Percentiles rank a stretch among this genome's conserved stretches.
phyloP scores from a whole-genome alignment of 2,113 vertebrate genomes.

The Lophura nycthemera region DNA sequence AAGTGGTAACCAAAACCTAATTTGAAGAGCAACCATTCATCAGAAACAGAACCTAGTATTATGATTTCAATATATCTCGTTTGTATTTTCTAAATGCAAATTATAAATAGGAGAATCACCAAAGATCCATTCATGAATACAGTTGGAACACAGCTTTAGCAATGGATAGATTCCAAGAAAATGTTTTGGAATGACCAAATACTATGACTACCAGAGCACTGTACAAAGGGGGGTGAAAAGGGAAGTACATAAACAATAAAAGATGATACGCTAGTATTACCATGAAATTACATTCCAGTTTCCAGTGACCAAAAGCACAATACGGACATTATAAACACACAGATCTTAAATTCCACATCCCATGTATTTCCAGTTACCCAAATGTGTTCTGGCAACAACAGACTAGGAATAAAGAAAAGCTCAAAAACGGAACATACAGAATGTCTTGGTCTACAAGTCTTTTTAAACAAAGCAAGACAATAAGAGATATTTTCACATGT shows the following conservation, averaged over 20 bases:
- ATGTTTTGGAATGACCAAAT: neutral
- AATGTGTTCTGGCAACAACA: neutral
- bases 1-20: neutral
- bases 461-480: neutral
- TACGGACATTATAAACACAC: neutral
- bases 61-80: neutral
- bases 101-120: neutral
- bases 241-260: neutral
- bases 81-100: neutral
- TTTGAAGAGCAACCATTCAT: neutral
- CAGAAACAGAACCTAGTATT: neutral
- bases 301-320: neutral
- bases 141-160: neutral
- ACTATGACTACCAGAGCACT: neutral
- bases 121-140: neutral
- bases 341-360: neutral
- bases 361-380: neutral
- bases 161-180: conserved; percentile 16
- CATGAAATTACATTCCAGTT: neutral
- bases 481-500: neutral
- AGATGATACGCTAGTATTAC: neutral
- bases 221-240: neutral
- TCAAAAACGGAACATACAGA: neutral
- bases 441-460: neutral
- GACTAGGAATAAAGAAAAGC: neutral